Conservation (phyloP, 2,888 invertebrate species). For the Phalera bucephala region DNA sequence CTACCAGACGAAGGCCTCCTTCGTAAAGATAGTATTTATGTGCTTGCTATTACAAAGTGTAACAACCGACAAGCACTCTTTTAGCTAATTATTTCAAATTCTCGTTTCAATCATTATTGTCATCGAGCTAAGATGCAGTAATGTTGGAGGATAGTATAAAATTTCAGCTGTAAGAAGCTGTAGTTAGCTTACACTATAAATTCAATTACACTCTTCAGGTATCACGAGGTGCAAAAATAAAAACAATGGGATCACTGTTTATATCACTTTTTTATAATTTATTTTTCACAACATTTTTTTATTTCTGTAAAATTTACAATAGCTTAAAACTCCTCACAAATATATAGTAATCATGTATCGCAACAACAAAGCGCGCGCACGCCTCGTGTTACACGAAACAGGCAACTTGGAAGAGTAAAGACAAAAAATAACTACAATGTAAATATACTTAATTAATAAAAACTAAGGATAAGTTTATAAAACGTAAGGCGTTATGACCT, state of each 20-base stretch:
- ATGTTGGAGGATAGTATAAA: too few species aligned
- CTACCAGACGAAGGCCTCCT: too few species aligned
- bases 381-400: slow-evolving; percentile 55
- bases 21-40: too few species aligned
- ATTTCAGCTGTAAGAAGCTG: too few species aligned
- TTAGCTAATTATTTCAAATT: too few species aligned
- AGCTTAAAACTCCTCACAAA: slow-evolving; percentile 82
- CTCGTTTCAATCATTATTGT: too few species aligned
- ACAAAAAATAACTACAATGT: slow-evolving; percentile 56
- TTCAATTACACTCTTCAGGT: too few species aligned
- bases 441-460: slow-evolving; percentile 69
- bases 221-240: slow-evolving; percentile 40
- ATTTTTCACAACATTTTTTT: slow-evolving; percentile 82
- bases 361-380: slow-evolving; percentile 56
- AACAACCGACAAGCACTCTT: too few species aligned
- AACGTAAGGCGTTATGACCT: slow-evolving; percentile 66
- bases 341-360: slow-evolving; percentile 69
- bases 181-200: too few species aligned
- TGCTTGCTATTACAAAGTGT: too few species aligned
- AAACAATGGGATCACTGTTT: slow-evolving; percentile 65
- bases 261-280: slow-evolving; percentile 83
- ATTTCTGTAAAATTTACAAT: slow-evolving; percentile 83
- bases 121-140: too few species aligned
- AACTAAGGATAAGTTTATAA: slow-evolving; percentile 68
- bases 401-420: slow-evolving; percentile 71